A percentile compares a stretch with the other conserved stretches of the same genome.
These are phyloP conservation scores for Eutrigla gurnardus DNA, from an alignment of 2,797 vertebrate species.

Conservation along the genomic window DNA sequence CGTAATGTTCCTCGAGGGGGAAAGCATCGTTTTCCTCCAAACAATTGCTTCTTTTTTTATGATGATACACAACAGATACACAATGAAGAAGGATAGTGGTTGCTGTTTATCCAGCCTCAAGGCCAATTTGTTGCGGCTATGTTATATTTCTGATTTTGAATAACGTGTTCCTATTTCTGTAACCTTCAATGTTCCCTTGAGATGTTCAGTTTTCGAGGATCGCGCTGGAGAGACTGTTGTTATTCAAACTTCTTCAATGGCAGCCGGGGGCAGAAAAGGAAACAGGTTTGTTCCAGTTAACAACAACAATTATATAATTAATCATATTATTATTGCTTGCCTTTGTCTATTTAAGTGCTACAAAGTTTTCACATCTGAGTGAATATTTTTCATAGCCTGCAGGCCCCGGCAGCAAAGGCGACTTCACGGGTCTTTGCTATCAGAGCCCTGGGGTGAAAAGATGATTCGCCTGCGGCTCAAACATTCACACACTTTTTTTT, in stretches of 20 bases:
- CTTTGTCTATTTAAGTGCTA: slow-evolving; percentile 13
- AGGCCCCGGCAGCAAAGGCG: slow-evolving; percentile 44
- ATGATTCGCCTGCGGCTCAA: slow-evolving; percentile 45
- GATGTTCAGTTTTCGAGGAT: slow-evolving; percentile 5
- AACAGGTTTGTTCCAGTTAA: not conserved
- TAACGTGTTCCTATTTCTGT: not conserved
- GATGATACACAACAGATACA: slow-evolving; percentile 17
- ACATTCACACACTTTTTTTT: slow-evolving; percentile 45
- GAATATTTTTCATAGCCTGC: slow-evolving; percentile 11
- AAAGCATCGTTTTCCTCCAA: not conserved
- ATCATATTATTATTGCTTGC: not conserved
- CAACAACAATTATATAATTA: not conserved
- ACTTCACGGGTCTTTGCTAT: slow-evolving; percentile 43
- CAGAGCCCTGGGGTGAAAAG: slow-evolving; percentile 41
- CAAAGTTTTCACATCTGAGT: slow-evolving; percentile 12
- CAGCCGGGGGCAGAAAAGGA: not conserved
- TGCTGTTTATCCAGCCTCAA: slow-evolving; percentile 12
- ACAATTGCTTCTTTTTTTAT: slow-evolving; percentile 26
- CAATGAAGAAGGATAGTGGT: slow-evolving; percentile 11
- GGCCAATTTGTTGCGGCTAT: slow-evolving; percentile 3
- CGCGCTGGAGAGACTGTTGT: not conserved
- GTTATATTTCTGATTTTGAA: not conserved
- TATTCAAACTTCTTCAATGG: slow-evolving; percentile 9
- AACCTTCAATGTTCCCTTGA: slow-evolving; percentile 14
- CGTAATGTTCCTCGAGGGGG: not conserved